Evolutionary conservation across 1,140 invertebrate species (phyloP).

Genomic region (Eupristina koningsbergeri): DNA sequence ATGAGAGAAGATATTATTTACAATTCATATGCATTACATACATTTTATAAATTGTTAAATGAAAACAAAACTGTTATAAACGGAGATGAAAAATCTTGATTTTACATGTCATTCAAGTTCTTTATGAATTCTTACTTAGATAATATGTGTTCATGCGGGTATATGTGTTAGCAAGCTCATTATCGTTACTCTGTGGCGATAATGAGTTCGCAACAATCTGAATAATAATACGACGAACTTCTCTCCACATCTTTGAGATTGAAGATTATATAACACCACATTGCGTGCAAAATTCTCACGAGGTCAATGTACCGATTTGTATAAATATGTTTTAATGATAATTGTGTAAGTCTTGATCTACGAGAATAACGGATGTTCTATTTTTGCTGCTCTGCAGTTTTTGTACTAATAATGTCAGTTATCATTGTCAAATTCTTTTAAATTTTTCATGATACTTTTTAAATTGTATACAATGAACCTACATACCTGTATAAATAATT

Average conservation of each 20-base stretch:
- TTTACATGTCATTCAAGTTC: too few relatives aligned
- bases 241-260: background rate
- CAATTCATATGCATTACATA: background rate
- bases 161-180: background rate
- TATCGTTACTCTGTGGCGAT: too few relatives aligned
- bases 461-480: too few relatives aligned
- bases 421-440: too few relatives aligned
- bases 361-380: too few relatives aligned
- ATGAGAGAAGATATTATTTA: background rate
- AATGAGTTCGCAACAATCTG: too few relatives aligned
- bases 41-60: background rate
- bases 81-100: background rate
- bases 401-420: too few relatives aligned
- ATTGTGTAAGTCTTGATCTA: background rate
- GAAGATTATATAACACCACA: background rate
- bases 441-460: too few relatives aligned
- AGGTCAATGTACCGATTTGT: background rate
- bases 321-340: background rate
- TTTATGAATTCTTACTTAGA: too few relatives aligned
- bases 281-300: background rate
- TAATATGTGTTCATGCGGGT: too few relatives aligned
- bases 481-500: too few relatives aligned
- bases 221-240: background rate
- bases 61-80: background rate
- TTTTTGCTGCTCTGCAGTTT: too few relatives aligned